Evolutionary conservation across 2,888 invertebrate species (phyloP).

Genomic region (Hydrotaea cyrtoneurina): DNA sequence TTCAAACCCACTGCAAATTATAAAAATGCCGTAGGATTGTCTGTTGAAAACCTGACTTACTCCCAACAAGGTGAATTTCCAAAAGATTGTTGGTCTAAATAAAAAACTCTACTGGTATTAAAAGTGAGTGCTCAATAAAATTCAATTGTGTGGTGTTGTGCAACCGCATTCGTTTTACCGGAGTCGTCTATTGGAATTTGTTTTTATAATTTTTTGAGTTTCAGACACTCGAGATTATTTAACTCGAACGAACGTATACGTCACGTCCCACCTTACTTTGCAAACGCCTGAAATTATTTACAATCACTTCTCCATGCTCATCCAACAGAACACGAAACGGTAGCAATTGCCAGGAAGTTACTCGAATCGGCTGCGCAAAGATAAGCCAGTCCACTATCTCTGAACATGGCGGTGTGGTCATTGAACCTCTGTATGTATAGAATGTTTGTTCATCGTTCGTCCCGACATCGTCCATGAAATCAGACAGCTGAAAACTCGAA

Average conservation of each 20-base stretch:
- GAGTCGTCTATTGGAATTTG: too few species aligned
- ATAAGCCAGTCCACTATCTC: conserved; percentile 68
- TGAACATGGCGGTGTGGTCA: conserved; percentile 70
- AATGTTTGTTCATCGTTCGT: conserved; percentile 44
- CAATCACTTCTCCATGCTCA: conserved; percentile 61
- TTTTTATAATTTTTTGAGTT: too few species aligned
- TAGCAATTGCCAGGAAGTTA: conserved; percentile 59
- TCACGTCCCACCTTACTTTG: conserved; percentile 64
- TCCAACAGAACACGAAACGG: conserved; percentile 62
- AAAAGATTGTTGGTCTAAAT: too few species aligned
- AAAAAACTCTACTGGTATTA: too few species aligned
- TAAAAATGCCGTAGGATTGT: too few species aligned
- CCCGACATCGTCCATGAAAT: conserved; percentile 57
- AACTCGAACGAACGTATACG: conserved; percentile 13
- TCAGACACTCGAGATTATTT: too few species aligned
- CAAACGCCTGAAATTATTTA: conserved; percentile 69
- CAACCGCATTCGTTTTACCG: too few species aligned
- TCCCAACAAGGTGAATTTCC: too few species aligned
- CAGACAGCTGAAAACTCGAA: conserved; percentile 55
- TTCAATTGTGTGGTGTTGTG: too few species aligned
- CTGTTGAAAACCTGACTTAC: too few species aligned
- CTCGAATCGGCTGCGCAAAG: conserved; percentile 60
- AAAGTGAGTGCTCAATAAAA: too few species aligned
- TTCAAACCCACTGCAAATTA: too few species aligned
- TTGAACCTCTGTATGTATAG: conserved; percentile 67